Base-by-base conservation (phyloP, 2,113 vertebrate species). In the Deroptyus accipitrinus region DNA sequence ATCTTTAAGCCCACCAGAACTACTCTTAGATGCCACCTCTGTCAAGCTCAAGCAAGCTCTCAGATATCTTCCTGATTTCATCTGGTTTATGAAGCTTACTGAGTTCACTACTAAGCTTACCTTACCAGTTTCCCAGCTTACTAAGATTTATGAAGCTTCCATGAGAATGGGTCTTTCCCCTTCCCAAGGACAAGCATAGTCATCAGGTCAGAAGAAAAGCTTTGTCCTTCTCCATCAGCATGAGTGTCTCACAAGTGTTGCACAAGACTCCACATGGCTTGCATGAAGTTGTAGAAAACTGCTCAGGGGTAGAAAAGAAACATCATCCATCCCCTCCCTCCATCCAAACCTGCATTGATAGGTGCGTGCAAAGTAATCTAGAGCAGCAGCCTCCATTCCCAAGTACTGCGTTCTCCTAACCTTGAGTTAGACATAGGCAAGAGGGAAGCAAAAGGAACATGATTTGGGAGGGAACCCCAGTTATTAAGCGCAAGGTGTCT, bases 141-240 rank as follows among this genome's bases (percentile, higher is more conserved):
- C 4, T 12, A 35, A 41, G 10, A 63, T 64, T 63, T 44, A 11
- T 27, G 27, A 48, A 74, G 41, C 13, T 35, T 19, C 62, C 37
- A 9, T 3, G 22, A 81, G 73, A 44, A 57, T 1, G 20, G 11
- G 25, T 61, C 39, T 30, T 83, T 87, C 48, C 44, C 68, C 46
- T 70, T 62, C 63, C 27, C 41, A 19, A 54, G 54, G 35, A 33
- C 46, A 79, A 28, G 41, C 1, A 6, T 3, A 78, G 52, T 48
- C 37, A 12, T 11, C 57, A 44, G 10, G 28, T 16, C 28, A 49
- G 62, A 42, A 75, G 86, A 33, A 79, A 55, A 23, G 42, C 52
- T 64, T 44, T 42, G 35, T 18, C 12, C 9, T 64, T 7, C 35
- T 67, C 7, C 59, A 54, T 7, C 24, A 24, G 30, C 0, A 0